Evolutionary conservation across 2,113 vertebrate genomes (phyloP).

Genomic region (Cottus gobio): DNA sequence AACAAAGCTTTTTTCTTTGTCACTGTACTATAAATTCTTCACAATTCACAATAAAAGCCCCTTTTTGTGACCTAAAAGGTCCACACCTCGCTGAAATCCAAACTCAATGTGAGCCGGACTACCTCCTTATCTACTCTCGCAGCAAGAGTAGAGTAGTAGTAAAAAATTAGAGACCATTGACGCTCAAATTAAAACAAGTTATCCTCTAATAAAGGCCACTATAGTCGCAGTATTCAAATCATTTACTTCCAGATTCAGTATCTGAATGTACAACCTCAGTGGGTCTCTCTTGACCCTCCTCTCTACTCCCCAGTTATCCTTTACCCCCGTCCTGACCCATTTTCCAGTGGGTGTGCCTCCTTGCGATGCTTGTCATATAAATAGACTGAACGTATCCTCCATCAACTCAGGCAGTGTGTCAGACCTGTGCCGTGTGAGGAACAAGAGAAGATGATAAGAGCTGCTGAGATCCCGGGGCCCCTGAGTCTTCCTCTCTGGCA

Average conservation of each 20-base stretch:
- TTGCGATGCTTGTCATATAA: constrained; percentile 71
- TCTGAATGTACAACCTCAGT: not conserved
- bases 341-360: constrained; percentile 25
- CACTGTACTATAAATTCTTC: no score
- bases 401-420: constrained; percentile 60
- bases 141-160: not conserved
- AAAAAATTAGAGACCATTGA: no score
- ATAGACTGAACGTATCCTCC: constrained; percentile 63
- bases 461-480: constrained; percentile 37
- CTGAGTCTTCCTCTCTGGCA: constrained; percentile 26
- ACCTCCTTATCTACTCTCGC: no score
- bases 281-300: not conserved
- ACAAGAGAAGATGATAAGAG: constrained; percentile 63
- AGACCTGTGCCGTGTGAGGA: constrained; percentile 47
- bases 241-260: constrained; percentile 6
- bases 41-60: no score
- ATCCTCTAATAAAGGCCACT: not conserved
- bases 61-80: no score
- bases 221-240: not conserved
- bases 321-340: constrained; percentile 42
- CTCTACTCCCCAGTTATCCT: constrained; percentile 12
- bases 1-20: no score
- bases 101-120: no score
- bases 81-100: no score
- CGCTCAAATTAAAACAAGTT: not conserved